A percentile compares a stretch with the other conserved stretches of the same genome.
Evolutionary conservation across 2,888 invertebrate species (phyloP).

Genomic region (Tenthredo notha): DNA sequence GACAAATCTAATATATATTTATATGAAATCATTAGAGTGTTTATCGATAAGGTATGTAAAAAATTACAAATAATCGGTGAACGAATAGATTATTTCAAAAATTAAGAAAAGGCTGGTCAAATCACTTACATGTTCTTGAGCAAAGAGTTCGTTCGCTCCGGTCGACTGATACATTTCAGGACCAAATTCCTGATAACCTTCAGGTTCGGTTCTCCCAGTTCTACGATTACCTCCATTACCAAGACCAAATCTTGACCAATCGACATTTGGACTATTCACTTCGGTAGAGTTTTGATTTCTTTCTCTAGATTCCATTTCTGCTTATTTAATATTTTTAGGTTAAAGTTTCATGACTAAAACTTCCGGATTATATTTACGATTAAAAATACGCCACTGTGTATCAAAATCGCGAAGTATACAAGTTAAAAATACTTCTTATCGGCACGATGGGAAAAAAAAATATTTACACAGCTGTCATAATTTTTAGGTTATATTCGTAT

Average conservation of each 20-base stretch:
- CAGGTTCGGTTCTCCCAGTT: slow-evolving; percentile 83
- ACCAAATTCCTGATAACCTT: slow-evolving; percentile 88
- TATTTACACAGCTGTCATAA: slow-evolving; percentile 23
- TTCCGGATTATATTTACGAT: not conserved
- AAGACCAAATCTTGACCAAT: slow-evolving; percentile 81
- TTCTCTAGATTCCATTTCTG: slow-evolving; percentile 67
- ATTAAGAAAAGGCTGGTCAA: slow-evolving; percentile 8
- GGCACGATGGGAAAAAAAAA: not conserved
- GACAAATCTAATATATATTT: too few relatives aligned
- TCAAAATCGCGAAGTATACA: not conserved
- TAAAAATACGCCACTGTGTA: not conserved
- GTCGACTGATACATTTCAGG: slow-evolving; percentile 92
- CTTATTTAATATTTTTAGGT: not conserved
- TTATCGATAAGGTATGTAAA: not conserved
- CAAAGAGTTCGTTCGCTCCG: slow-evolving; percentile 94
- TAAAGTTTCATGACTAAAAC: slow-evolving; percentile 17
- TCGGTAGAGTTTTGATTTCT: slow-evolving; percentile 63
- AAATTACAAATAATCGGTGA: not conserved
- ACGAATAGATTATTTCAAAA: not conserved
- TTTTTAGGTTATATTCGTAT: slow-evolving; percentile 18
- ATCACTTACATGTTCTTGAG: slow-evolving; percentile 89
- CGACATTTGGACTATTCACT: slow-evolving; percentile 74
- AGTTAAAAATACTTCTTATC: not conserved
- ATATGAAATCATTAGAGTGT: not conserved
- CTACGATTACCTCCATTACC: slow-evolving; percentile 78